phyloP scores from a whole-genome alignment of 2,797 vertebrate species.

The Acestrorhynchus altus region DNA sequence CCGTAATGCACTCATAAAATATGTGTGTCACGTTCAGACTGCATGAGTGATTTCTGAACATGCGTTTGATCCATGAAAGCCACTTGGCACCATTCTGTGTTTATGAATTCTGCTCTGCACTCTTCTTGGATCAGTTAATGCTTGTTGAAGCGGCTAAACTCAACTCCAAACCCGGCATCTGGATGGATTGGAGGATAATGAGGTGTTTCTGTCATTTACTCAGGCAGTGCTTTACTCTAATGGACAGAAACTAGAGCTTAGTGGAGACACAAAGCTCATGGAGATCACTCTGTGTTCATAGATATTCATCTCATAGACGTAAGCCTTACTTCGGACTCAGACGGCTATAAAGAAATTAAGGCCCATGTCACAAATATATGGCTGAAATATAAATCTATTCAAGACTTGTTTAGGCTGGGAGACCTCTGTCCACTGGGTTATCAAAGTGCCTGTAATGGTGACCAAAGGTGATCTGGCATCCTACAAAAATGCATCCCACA shows the following conservation, averaged over 20 bases:
- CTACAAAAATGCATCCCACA: no score
- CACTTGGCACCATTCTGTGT: not conserved
- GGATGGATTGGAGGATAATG: not conserved
- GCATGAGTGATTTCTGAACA: slow-evolving; percentile 1
- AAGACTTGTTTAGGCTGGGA: no score
- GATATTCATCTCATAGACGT: not conserved
- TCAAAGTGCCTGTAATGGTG: no score
- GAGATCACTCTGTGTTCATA: not conserved
- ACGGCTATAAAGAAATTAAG: no score
- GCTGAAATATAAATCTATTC: no score
- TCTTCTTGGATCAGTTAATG: slow-evolving; percentile 1
- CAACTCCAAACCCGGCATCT: not conserved
- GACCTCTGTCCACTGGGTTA: no score
- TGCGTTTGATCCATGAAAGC: slow-evolving; percentile 13
- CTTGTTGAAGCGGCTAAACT: not conserved
- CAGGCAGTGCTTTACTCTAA: not conserved
- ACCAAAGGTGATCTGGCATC: no score
- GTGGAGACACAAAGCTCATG: not conserved
- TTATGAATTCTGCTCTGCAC: not conserved
- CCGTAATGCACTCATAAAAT: not conserved
- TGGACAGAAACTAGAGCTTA: not conserved
- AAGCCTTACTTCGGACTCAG: not conserved
- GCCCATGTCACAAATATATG: no score
- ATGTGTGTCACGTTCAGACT: slow-evolving; percentile 5
- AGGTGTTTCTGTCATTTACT: not conserved